Percentiles rank a stretch among this genome's conserved stretches.
phyloP scores from a whole-genome alignment of 2,797 vertebrate species.

The Euphonia xanthogaster region DNA sequence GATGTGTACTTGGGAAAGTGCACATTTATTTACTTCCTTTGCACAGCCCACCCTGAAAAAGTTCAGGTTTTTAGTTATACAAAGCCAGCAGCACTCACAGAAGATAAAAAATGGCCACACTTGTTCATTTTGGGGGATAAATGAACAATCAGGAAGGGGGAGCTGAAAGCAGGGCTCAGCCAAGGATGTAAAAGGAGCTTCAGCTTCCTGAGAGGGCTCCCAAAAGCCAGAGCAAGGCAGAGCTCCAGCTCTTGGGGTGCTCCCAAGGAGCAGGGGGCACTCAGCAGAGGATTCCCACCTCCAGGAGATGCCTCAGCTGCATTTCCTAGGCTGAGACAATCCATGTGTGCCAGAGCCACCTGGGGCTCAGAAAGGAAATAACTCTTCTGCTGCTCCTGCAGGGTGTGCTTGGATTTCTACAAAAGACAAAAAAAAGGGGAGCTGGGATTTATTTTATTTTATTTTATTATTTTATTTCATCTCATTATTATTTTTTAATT shows the following conservation, averaged over 20 bases:
- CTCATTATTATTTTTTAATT: no score
- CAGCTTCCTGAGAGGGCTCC: not conserved
- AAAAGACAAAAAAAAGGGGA: not conserved
- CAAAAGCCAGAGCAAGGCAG: not conserved
- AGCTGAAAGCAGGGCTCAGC: not conserved
- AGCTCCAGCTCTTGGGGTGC: not conserved
- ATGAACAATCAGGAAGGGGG: not conserved
- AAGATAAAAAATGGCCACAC: not conserved
- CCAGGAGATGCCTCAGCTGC: rapidly evolving
- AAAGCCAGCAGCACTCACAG: not conserved
- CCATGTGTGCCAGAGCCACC: not conserved
- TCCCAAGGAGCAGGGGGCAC: not conserved
- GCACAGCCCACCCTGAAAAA: not conserved
- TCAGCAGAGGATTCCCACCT: not conserved
- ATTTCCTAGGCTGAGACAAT: not conserved
- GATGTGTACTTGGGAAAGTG: not conserved
- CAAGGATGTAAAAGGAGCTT: not conserved
- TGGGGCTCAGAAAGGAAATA: not conserved
- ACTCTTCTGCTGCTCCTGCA: not conserved
- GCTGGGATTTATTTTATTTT: no score
- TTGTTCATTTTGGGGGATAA: not conserved
- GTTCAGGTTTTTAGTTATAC: not conserved
- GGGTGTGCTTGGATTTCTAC: not conserved
- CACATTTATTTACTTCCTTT: not conserved
- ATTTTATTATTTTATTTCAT: no score